Evolutionary conservation across 2,888 invertebrate genomes (phyloP), one percentile per base, ranked within the genome.

Genomic region (Drosophila tripunctata): DNA sequence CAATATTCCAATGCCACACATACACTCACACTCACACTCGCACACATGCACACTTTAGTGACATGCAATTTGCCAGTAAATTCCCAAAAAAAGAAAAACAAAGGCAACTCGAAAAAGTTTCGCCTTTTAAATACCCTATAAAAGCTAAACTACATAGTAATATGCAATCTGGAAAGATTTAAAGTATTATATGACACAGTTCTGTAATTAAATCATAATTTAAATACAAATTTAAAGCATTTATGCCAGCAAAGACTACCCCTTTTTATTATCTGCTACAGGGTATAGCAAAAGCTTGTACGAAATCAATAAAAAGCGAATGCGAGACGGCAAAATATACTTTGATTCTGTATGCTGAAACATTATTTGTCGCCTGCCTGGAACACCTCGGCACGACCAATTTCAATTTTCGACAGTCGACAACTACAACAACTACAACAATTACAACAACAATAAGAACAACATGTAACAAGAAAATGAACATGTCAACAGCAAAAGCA

Each of bases 401-500:
- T 82, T 84, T 87, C 87, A 84, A 81, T 81, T 84, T 82, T 77
- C 80, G 64, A 62, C 77, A 79, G 62, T 56, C 54, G 70, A 62
- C 67, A 63, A 40, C 45, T 40, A 30, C 66, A 48, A 40, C 68
- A 56, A 41, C 47, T 36, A 31, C 30, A 17, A 19, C 41, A 47
- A 31, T 22, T 19, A 19, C 41, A 14, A 45, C 22, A 36, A 38
- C 43, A 47, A 35, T 14, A 35, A 43, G 30, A 27, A 48, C 45
- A 45, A 41, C 61, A 54, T 48, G 64, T 69, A 55, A 80, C 81
- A 87, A 84, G 82, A 82, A 82, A 82, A 87, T 87, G 82, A 87
- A 87, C 85, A 82, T 82, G 87, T 87, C 87, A 82, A 82, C 85
- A 75, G 72, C 85, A 54, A 21, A 14, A 27, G 27, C n/a, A n/a